Evolutionary conservation across 2,113 vertebrate species (phyloP).

Genomic region (Chinchilla lanigera): DNA sequence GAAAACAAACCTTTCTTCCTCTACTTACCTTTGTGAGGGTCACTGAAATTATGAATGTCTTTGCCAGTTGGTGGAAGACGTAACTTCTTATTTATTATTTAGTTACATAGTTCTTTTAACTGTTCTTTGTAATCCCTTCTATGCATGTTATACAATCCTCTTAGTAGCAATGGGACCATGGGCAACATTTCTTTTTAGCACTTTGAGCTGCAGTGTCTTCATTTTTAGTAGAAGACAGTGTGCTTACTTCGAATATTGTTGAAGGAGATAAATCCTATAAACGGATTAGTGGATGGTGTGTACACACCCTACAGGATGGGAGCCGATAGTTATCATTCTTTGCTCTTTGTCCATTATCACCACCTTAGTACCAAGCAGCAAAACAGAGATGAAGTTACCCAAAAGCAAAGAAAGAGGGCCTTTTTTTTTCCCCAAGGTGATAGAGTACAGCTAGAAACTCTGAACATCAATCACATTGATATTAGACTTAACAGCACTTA

Average conservation of each 20-base stretch:
- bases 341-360: background rate
- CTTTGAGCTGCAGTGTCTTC: constrained; percentile 39
- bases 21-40: constrained; percentile 60
- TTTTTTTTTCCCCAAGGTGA: background rate
- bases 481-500: background rate
- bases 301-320: rapidly evolving
- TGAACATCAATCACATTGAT: background rate
- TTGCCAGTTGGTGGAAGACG: constrained; percentile 52
- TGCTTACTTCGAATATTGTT: background rate
- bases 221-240: background rate
- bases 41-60: constrained; percentile 70
- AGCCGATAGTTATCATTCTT: background rate
- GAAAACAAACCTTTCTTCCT: constrained; percentile 54
- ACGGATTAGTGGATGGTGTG: background rate
- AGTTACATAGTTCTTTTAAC: constrained; percentile 36
- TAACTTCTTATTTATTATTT: constrained; percentile 36
- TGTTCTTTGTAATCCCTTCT: background rate
- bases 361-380: background rate
- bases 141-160: background rate
- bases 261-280: background rate
- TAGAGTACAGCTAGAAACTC: background rate
- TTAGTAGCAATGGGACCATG: background rate
- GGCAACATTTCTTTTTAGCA: background rate
- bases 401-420: background rate
- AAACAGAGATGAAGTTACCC: background rate